phyloP scores from a whole-genome alignment of 2,797 vertebrate genomes.

The Notamacropus eugenii region DNA sequence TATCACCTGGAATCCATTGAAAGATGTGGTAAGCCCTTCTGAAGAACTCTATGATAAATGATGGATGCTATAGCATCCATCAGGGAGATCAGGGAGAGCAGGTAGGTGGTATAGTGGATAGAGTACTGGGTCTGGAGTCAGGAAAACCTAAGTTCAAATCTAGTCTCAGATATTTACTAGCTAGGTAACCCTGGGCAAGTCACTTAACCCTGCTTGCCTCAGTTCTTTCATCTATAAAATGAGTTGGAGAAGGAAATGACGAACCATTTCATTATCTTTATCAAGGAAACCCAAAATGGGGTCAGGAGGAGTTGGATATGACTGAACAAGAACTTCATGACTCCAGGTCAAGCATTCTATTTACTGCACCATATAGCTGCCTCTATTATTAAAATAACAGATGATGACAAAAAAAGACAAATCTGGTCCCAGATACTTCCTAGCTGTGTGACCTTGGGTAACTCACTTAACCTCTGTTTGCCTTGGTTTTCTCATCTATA shows the following conservation, averaged over 20 bases:
- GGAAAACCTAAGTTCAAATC: not conserved
- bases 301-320: not conserved
- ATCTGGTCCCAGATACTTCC: no score
- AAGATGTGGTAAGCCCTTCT: not conserved
- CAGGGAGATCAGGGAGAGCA: no score
- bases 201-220: not conserved
- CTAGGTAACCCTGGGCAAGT: not conserved
- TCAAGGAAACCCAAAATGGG: no score
- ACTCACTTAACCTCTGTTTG: no score
- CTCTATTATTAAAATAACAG: no score
- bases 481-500: no score
- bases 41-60: not conserved
- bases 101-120: not conserved
- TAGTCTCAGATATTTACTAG: not conserved
- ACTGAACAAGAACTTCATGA: not conserved
- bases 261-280: no score
- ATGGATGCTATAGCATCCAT: not conserved
- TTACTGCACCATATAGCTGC: no score
- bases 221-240: not conserved
- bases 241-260: no score
- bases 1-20: not conserved
- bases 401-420: no score
- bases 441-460: no score
- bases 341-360: not conserved
- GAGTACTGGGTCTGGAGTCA: not conserved